Evolutionary conservation across 1,140 invertebrate species (phyloP).

Genomic region (Eurosta solidaginis): DNA sequence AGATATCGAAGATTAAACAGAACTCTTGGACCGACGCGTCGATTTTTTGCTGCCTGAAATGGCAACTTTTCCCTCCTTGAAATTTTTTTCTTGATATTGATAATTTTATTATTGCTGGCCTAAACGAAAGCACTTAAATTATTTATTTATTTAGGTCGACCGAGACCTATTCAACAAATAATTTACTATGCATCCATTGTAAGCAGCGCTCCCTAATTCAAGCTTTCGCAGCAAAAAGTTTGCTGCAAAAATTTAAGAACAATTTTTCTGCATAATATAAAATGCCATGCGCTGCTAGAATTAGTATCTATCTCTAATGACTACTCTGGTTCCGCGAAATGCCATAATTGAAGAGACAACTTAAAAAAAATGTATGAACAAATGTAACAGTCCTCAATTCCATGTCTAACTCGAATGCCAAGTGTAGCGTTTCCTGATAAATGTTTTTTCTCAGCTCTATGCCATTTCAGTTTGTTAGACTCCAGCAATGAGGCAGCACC

Average conservation of each 20-base stretch:
- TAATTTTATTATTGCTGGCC: too few relatives aligned
- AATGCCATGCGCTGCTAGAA: not conserved
- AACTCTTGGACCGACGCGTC: too few relatives aligned
- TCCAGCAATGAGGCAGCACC: not conserved
- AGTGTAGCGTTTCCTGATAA: slow-evolving; percentile 5
- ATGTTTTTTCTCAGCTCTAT: not conserved
- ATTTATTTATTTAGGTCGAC: too few relatives aligned
- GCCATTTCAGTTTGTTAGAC: not conserved
- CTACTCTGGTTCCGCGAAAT: not conserved
- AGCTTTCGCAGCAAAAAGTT: not conserved
- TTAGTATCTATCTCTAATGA: not conserved
- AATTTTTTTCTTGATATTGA: too few relatives aligned
- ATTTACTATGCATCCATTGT: not conserved
- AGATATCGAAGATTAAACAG: too few relatives aligned
- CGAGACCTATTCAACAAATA: not conserved
- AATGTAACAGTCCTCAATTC: not conserved
- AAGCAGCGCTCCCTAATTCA: not conserved
- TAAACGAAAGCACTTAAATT: too few relatives aligned
- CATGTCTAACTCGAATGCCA: not conserved
- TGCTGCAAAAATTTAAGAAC: not conserved
- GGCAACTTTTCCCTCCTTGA: too few relatives aligned
- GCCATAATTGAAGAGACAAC: slow-evolving; percentile 13
- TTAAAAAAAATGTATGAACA: not conserved
- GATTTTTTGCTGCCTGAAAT: too few relatives aligned
- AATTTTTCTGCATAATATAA: not conserved